Evolutionary conservation across 2,797 vertebrate genomes (phyloP), one percentile per base, ranked within the genome.

Genomic region (Hippocampus kuda): DNA sequence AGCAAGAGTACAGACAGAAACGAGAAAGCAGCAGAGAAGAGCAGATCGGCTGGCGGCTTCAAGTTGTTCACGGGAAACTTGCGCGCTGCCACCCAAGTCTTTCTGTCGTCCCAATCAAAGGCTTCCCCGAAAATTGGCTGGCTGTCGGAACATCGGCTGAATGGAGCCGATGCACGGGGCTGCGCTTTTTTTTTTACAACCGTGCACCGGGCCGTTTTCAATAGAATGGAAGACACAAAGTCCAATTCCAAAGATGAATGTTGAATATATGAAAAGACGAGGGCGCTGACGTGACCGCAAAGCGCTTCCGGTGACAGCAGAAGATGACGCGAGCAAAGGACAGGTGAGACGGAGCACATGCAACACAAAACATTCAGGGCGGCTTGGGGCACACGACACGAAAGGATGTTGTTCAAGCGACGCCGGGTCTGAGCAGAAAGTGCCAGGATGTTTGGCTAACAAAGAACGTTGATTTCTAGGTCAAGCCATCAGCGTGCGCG

Each of bases 21-120:
- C 68, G 75, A 72, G 65, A 68, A 71, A 66, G 65, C 70, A 69
- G 67, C 51, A 65, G 68, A 61, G 49, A 59, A 85, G 75, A 85
- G 81, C 77, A 82, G 77, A 83, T 85, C 81, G 87, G 84, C 84
- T 72, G 73, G 79, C 75, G 79, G 81, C 77, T 82, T 76, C 4
- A 65, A 73, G 79, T 79, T 75, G 79, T 79, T 75, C 74, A 84
- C 70, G 79, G 79, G 77, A 84, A 80, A 84, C 56, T 63, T 69
- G 66, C 67, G 66, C 67, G 71, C 74, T 82, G 80, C 68, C 81
- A 86, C 78, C 83, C 84, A 88, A 84, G 83, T 81, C 68, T 71
- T 79, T 78, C 70, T 87, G 81, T 80, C 76, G 81, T 79, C 81
- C 72, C 78, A 67, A 70, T 80, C 73, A 79, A 77, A 74, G 6